Evolutionary conservation across 2,797 vertebrate species (phyloP).

Genomic region (Lepidocolaptes lacrymiger): DNA sequence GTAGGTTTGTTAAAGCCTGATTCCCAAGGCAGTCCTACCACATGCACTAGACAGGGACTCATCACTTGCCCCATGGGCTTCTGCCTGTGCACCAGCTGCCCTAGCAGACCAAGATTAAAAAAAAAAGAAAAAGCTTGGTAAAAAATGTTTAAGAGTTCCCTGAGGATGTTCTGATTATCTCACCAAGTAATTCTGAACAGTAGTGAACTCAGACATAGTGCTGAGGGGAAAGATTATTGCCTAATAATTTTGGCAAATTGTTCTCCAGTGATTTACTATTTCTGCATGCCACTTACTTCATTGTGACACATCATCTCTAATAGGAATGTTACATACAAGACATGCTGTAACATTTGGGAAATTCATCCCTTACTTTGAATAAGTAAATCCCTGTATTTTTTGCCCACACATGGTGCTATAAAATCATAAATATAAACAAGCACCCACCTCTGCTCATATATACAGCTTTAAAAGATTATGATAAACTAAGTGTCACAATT

Average conservation of each 20-base stretch:
- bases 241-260: not conserved
- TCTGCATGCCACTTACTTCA: not conserved
- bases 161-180: not conserved
- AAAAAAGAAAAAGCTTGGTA: not conserved
- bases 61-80: not conserved
- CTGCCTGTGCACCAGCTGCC: not conserved
- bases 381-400: not conserved
- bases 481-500: not conserved
- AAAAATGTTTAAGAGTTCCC: not conserved
- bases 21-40: not conserved
- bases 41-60: fast-evolving
- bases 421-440: not conserved
- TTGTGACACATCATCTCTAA: not conserved
- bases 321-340: not conserved
- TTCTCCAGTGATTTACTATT: not conserved
- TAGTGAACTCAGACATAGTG: not conserved
- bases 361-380: not conserved
- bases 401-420: not conserved
- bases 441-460: not conserved
- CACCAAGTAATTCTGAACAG: not conserved
- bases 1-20: not conserved
- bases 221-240: not conserved
- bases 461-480: not conserved
- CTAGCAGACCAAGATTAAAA: not conserved
- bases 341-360: not conserved